Evolutionary conservation across 2,888 invertebrate species (phyloP).

Genomic region (Embidobia sp.): DNA sequence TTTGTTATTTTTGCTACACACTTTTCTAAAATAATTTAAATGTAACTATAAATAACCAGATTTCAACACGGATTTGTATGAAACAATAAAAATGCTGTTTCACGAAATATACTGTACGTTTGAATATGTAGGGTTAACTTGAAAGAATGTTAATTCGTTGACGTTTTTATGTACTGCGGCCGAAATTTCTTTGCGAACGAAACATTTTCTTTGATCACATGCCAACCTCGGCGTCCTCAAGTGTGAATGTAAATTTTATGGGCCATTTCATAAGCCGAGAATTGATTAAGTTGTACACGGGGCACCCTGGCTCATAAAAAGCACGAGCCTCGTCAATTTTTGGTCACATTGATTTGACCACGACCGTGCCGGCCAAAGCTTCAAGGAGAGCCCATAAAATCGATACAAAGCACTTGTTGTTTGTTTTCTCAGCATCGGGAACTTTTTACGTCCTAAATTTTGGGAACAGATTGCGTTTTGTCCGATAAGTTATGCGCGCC

Average conservation of each 20-base stretch:
- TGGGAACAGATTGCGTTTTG: conserved; percentile 23
- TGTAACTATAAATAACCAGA: no score
- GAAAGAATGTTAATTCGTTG: no score
- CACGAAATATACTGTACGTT: no score
- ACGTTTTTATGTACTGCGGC: no score
- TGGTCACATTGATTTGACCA: conserved; percentile 18
- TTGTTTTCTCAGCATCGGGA: conserved; percentile 31
- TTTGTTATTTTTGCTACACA: no score
- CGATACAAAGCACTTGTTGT: conserved; percentile 46
- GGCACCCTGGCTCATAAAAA: conserved; percentile 26
- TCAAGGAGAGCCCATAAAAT: conserved; percentile 29
- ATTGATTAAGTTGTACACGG: conserved; percentile 35
- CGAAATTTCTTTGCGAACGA: no score
- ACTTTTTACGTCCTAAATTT: conserved; percentile 28
- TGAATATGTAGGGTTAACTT: no score
- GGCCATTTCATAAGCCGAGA: conserved; percentile 22
- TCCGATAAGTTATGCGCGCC: conserved; percentile 6
- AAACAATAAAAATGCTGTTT: no score
- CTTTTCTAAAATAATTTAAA: no score
- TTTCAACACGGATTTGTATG: no score
- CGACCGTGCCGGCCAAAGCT: conserved; percentile 2
- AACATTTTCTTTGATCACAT: no score
- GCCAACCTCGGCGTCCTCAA: no score
- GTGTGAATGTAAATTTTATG: conserved; percentile 31
- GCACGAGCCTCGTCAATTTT: conserved; percentile 33